Base-by-base conservation (phyloP, 2,888 invertebrate species). In the Pogonocherus hispidulus region DNA sequence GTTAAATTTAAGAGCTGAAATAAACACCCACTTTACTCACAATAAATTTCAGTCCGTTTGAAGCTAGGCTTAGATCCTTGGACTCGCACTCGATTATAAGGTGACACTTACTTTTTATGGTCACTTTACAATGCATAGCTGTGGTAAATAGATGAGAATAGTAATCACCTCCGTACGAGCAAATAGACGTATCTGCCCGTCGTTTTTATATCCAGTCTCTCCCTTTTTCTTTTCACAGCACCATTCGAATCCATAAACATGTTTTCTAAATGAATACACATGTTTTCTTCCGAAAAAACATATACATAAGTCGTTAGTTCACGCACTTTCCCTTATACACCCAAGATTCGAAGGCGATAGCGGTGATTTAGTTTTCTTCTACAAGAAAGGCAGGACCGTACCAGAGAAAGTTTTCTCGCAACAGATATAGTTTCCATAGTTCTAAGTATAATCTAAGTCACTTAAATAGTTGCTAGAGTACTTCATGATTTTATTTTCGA, bases 221-320 rank as follows among this genome's bases (percentile, higher is more conserved):
- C 44, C 67, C 71, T 62, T 69, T 69, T 62, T 68, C 63, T 66
- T 68, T 60, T 57, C 69, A 66, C 49, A 59, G 55, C 65, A 51
- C 55, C 22, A 46, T 37, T 60, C 52, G 52, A 59, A 70, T 71
- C 73, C 71, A 73, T 71, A 73, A 73, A 73, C 63, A 73, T 70
- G 73, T 73, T 73, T 73, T 73, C 70, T 73, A 73, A 71, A 69
- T 59, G 73, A 71, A 67, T 73, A 73, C 71, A 73, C 73, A 71
- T 71, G 73, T 73, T 71, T 68, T 67, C 70, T 54, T 20, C 66
- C 65, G 66, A 73, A 73, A 70, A 71, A 37, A 67, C 60, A 63
- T 67, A 67, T 57, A 68, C 73, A 69, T 57, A 71, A 66, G 67
- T 71, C 71, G 73, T 71, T 73, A 71, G 71, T 71, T 73, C 62